These are phyloP conservation scores for Trinorchestia longiramus DNA, from an alignment of 1,140 invertebrate genomes.

Conservation along the genomic window DNA sequence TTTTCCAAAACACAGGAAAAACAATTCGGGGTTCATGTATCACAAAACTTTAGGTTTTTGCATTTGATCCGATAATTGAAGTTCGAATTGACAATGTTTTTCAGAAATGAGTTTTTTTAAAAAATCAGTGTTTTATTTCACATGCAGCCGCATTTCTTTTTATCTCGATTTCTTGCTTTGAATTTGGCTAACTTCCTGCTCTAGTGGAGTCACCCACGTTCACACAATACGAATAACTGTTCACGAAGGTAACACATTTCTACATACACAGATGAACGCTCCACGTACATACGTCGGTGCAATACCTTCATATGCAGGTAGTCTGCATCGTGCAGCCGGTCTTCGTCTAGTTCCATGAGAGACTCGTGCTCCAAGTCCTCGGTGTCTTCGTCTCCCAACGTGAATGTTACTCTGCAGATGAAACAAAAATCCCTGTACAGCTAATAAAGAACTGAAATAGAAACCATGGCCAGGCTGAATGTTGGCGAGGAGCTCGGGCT, in stretches of 20 bases:
- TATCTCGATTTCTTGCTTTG: background rate
- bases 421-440: background rate
- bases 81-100: background rate
- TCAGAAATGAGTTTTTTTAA: background rate
- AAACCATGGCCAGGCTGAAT: background rate
- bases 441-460: background rate
- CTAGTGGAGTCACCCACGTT: background rate
- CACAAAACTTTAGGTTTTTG: too few species aligned
- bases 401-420: conserved; percentile 35
- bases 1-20: background rate
- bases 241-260: background rate
- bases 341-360: conserved; percentile 49
- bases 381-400: conserved; percentile 22
- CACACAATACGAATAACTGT: background rate
- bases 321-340: conserved; percentile 50
- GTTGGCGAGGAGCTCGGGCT: background rate
- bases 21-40: background rate
- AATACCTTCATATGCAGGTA: conserved; percentile 56
- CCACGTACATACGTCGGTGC: background rate
- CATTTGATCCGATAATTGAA: too few species aligned
- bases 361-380: conserved; percentile 30
- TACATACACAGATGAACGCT: background rate
- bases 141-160: background rate
- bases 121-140: background rate
- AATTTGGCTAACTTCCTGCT: background rate